Conservation (phyloP, 2,797 vertebrate species). For the Danio kyathit region DNA sequence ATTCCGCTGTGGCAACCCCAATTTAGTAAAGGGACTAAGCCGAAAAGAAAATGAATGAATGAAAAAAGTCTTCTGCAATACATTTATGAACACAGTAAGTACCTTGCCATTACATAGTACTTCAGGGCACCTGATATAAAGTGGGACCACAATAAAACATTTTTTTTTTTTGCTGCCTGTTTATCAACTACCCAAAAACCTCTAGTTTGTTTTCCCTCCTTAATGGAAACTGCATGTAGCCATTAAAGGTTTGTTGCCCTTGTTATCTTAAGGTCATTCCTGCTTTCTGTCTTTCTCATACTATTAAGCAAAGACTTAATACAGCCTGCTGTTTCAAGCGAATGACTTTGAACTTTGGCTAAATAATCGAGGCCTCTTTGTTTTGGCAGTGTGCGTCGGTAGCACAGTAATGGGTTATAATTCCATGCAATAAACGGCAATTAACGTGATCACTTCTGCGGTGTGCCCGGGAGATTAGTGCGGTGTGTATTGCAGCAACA, state of each 20-base stretch:
- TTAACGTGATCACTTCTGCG: constrained; percentile 68
- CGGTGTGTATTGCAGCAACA: constrained; percentile 62
- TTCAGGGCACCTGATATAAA: too few species aligned
- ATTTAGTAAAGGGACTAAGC: too few species aligned
- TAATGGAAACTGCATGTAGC: background rate
- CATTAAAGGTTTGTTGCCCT: constrained; percentile 26
- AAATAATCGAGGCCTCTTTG: constrained; percentile 47
- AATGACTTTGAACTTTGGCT: constrained; percentile 66
- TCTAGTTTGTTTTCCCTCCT: background rate
- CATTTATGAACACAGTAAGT: too few species aligned
- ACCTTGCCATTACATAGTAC: too few species aligned
- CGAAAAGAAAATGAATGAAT: too few species aligned
- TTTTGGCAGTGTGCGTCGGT: constrained; percentile 32
- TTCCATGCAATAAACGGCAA: constrained; percentile 64
- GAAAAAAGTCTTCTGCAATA: too few species aligned
- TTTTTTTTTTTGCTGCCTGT: too few species aligned
- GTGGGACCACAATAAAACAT: too few species aligned
- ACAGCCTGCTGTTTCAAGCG: constrained; percentile 47
- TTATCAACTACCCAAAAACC: too few species aligned
- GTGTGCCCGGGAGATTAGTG: constrained; percentile 72
- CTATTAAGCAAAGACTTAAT: constrained; percentile 55
- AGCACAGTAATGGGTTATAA: constrained; percentile 64
- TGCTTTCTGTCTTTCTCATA: constrained; percentile 30
- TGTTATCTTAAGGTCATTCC: constrained; percentile 9
- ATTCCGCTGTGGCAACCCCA: too few species aligned